Base-by-base conservation (phyloP, 2,888 invertebrate genomes). In the Drosophila eohydei region DNA sequence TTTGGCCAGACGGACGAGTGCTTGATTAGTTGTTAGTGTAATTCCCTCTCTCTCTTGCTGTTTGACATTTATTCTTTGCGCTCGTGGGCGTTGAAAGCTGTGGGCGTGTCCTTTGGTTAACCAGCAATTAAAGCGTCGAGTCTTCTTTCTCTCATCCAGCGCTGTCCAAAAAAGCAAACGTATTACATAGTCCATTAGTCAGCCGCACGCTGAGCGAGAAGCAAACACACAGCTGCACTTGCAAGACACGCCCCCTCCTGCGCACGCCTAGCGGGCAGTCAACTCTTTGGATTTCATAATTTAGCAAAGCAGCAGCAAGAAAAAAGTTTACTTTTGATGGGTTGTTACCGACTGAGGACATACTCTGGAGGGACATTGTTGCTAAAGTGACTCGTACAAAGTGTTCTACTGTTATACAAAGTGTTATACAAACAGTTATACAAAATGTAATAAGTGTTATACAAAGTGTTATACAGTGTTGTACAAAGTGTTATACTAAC, bases 141-240 rank as follows among this genome's bases (percentile, higher is more conserved):
- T 57, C 30, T 4, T 48, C n/a, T 56, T 60, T 71, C 61, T 46
- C 66, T 64, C 61, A 59, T 60, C 56, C 56, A 59, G 74, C 30
- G 30, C 40, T 21, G 50, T 34, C 64, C 46, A 66, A 50, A 78
- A 67, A 54, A 54, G 64, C 56, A 71, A 75, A 83, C 83, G 40
- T 79, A 88, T 88, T 86, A 86, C 64, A 81, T 71, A 80, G 89
- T 88, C 87, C 85, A 88, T 88, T 85, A 88, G 89, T 62, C 66
- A 69, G 69, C 48, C 70, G 65, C 61, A 52, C 61, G 71, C 52
- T 38, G 60, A 68, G 56, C 36, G 59, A 26, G 36, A 38, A n/a
- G 36, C 36, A 26, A 26, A 52, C 51, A 14, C 51, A 26, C 34
- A 36, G 59, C 36, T 52, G 59, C 70, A 77, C 12, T 14, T 34